Evolutionary conservation across 2,888 invertebrate species (phyloP), one percentile per base, ranked within the genome.

Genomic region (Nomada fucata): DNA sequence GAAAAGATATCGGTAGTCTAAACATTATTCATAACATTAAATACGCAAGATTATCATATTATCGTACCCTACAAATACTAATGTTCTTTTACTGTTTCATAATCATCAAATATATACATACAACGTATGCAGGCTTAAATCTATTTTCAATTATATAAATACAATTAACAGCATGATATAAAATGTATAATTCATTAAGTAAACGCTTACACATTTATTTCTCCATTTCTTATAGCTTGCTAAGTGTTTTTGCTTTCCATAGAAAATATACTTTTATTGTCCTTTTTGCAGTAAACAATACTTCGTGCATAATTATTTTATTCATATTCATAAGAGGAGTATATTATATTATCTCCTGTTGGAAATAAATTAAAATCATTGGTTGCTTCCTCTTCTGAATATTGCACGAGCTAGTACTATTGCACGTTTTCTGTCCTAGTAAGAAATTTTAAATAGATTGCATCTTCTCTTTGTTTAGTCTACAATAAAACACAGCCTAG

Each of bases 121-220:
- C 69, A 82, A 78, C 65, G 61, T 82, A 64, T 77, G 50, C 60
- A 76, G 23, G 26, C 42, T 47, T 82, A 79, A 50, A 76, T 67
- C 47, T 78, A 78, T 72, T 57, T 59, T 63, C 55, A 63, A 64
- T 69, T 74, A 76, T 82, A 71, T 80, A 88, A 79, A 85, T 82
- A 86, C 72, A 84, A 61, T 82, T 81, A 85, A 89, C 71, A 86
- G 81, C 76, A 81, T 74, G 76, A 88, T 84, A 85, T 79, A 69
- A 89, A 87, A 89, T 89, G 82, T 89, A 90, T 87, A 90, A 77
- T 84, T 76, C 75, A 52, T 88, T 87, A 88, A 89, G 86, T 89
- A 87, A 83, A 84, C 69, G 64, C 84, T 84, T 86, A 78, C 85
- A 85, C 82, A 87, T 71, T 64, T 61, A 79, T 60, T 73, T 52